Evolutionary conservation across 2,888 invertebrate species (phyloP), one percentile per base, ranked within the genome.

Genomic region (Tyria jacobaeae): DNA sequence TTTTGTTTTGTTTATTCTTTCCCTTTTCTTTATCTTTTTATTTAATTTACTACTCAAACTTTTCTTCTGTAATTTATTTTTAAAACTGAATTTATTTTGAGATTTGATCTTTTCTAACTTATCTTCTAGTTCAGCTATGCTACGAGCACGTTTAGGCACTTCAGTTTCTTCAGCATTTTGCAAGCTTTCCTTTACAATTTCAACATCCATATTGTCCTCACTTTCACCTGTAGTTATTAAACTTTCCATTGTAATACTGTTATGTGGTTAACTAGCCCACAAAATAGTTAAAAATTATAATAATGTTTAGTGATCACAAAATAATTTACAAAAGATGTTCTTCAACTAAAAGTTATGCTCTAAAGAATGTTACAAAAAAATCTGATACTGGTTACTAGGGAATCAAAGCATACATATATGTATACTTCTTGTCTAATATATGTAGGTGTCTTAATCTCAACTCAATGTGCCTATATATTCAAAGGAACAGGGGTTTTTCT

Each of bases 31-130:
- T 1, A 94, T 91, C 81, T 96, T 96, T 76, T 96, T 96, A 73
- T 95, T 96, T 60, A 96, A 85, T 83, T 95, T 95, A 78, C 95
- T 96, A 73, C 95, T 96, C 44, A 96, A 85, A 70, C 94, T 95
- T 80, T 96, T 96, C 78, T 96, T 97, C 1, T 94, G 86, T 56
- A 96, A 83, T 87, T 96, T 96, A 62, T 95, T 95, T 86, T 96
- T 96, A 53, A 96, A 94, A 59, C 94, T 94, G 55, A 95, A 91
- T 61, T 94, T 95, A 69, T 95, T 95, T 69, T 95, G 94, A 10
- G 95, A 94, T 80, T 95, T 96, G 0, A 96, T 87, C 81, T 95
- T 95, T 66, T 95, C 92, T 10, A 96, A 85, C 76, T 95, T 95
- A 63, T 95, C 93, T 77, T 96, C 95, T 41, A 96, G 87, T 79